These are phyloP conservation scores for Champsocephalus esox DNA, from an alignment of 2,797 vertebrate genomes.

Conservation along the genomic window DNA sequence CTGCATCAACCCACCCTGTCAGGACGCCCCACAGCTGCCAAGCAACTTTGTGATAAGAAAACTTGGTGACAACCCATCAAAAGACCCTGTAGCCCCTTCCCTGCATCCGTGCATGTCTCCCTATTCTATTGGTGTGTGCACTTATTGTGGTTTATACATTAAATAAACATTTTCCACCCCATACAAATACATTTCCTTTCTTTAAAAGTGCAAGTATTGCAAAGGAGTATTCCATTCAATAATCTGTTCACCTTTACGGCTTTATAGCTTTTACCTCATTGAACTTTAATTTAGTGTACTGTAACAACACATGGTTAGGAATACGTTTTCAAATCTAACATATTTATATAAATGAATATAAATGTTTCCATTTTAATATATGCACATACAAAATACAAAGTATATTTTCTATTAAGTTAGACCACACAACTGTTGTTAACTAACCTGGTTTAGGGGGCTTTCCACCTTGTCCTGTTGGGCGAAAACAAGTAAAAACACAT, in stretches of 20 bases:
- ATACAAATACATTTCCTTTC: conserved; percentile 48
- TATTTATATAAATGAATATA: neutral
- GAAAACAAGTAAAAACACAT: conserved; percentile 22
- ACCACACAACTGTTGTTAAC: conserved; percentile 11
- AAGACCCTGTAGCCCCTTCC: conserved; percentile 17
- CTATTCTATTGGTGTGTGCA: conserved; percentile 17
- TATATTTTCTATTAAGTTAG: neutral
- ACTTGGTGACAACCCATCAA: conserved; percentile 51
- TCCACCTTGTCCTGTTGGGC: conserved; percentile 73
- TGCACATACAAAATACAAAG: neutral
- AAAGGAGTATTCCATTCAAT: conserved; percentile 34
- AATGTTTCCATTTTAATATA: neutral
- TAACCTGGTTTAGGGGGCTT: conserved; percentile 79
- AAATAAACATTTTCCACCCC: conserved; percentile 16
- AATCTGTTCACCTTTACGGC: neutral
- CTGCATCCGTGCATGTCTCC: conserved; percentile 15
- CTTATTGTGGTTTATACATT: conserved; percentile 21
- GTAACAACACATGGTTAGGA: neutral
- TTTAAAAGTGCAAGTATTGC: conserved; percentile 5
- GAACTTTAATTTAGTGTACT: no score
- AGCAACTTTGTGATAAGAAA: conserved; percentile 62
- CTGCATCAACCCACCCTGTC: conserved; percentile 48
- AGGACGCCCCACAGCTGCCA: conserved; percentile 54
- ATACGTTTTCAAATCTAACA: neutral
- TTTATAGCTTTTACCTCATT: neutral